These are phyloP conservation scores for Theropithecus gelada DNA, from an alignment of 2,113 vertebrate species.

Conservation along the genomic window DNA sequence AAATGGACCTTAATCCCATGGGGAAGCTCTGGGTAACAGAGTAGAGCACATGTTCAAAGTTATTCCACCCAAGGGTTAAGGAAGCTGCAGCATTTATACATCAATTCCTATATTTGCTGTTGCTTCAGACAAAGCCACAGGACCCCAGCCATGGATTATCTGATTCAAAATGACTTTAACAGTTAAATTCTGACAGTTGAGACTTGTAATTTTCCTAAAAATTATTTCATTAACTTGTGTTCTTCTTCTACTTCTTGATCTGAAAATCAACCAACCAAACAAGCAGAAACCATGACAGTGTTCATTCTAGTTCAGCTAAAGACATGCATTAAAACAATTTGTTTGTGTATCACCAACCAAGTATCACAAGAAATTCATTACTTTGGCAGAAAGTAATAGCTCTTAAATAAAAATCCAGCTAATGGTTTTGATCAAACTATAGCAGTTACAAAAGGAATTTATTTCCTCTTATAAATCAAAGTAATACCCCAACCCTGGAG, in stretches of 20 bases:
- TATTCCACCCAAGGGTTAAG: background rate
- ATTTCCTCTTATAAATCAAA: background rate
- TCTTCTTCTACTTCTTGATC: background rate
- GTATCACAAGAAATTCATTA: background rate
- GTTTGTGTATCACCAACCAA: background rate
- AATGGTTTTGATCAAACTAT: background rate
- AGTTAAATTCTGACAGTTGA: background rate
- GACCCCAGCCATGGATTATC: background rate
- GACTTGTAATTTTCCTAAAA: background rate
- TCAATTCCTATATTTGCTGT: background rate
- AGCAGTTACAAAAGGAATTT: background rate
- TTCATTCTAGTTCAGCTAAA: background rate
- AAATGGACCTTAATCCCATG: background rate
- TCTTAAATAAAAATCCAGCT: slow-evolving; percentile 16
- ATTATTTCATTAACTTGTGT: background rate
- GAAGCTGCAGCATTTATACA: background rate
- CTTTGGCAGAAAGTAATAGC: background rate
- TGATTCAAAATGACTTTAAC: background rate
- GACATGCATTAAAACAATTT: background rate
- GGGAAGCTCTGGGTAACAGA: background rate
- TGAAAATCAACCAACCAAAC: background rate
- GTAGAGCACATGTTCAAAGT: background rate
- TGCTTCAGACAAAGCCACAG: background rate
- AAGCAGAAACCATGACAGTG: background rate
- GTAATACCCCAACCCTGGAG: background rate